A percentile compares a stretch with the other conserved stretches of the same genome.
Conservation (phyloP, 2,113 vertebrate species). For the Cochlearius cochlearius region DNA sequence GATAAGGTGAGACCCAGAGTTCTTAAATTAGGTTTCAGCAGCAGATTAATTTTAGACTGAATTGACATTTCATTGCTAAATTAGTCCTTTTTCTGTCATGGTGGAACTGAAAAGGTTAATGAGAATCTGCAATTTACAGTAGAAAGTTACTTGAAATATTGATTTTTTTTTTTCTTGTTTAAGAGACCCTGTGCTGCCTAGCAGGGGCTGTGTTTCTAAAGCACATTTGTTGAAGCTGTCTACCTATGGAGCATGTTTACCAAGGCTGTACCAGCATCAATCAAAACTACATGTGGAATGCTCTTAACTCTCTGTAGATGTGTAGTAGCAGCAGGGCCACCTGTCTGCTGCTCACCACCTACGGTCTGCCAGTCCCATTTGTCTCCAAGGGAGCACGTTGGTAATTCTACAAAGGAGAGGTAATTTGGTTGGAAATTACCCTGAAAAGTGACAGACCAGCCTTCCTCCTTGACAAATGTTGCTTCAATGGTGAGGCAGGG, state of each 20-base stretch:
- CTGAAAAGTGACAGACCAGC: neutral
- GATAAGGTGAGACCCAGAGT: neutral
- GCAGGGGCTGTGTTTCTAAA: constrained; percentile 22
- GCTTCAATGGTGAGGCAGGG: neutral
- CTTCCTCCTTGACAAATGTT: neutral
- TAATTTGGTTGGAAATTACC: neutral
- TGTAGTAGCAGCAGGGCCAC: neutral
- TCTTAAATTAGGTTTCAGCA: constrained; percentile 13
- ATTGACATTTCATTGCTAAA: constrained; percentile 10
- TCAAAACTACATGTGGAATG: neutral
- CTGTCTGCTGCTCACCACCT: neutral
- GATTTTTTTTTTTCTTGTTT: neutral
- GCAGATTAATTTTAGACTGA: neutral
- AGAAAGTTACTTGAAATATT: neutral
- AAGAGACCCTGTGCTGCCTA: neutral
- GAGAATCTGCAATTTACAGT: neutral
- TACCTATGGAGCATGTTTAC: constrained; percentile 6
- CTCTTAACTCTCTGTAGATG: neutral
- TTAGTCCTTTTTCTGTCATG: neutral
- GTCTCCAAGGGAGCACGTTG: neutral
- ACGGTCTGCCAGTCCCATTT: neutral
- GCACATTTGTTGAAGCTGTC: neutral
- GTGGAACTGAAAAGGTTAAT: constrained; percentile 23
- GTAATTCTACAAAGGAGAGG: neutral
- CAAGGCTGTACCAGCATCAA: neutral